Evolutionary conservation across 2,888 invertebrate species (phyloP).

Genomic region (Pristionchus arcanus): DNA sequence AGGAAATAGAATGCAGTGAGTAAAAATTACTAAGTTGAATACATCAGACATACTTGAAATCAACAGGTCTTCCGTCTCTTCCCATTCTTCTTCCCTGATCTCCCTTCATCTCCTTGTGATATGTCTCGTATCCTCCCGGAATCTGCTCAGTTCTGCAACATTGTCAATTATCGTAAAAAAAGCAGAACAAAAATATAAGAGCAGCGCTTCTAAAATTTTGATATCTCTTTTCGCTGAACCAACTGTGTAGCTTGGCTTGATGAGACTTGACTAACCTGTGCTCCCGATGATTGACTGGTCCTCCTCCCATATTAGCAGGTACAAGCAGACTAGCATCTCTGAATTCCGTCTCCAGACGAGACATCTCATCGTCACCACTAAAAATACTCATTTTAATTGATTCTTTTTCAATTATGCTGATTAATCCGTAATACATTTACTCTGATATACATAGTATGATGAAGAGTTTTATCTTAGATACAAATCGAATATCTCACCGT

Average conservation of each 20-base stretch:
- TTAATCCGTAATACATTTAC: neutral
- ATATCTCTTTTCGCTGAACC: neutral
- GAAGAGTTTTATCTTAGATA: too few relatives aligned
- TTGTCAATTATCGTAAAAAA: neutral
- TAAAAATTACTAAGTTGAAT: neutral
- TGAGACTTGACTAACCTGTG: constrained; percentile 8
- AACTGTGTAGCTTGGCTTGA: too few relatives aligned
- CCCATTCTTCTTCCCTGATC: constrained; percentile 61
- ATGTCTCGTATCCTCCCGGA: constrained; percentile 78
- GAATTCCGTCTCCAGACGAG: constrained; percentile 73
- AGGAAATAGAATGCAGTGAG: neutral
- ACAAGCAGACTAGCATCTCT: constrained; percentile 73
- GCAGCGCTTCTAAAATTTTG: constrained; percentile 37
- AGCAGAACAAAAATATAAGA: neutral
- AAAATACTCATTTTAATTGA: too few relatives aligned
- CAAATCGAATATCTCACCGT: constrained; percentile 55
- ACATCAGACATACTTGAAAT: constrained; percentile 68
- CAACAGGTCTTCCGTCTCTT: constrained; percentile 70
- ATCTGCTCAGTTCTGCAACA: constrained; percentile 69
- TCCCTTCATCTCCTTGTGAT: constrained; percentile 70
- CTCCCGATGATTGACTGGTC: constrained; percentile 58
- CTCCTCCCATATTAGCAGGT: constrained; percentile 70
- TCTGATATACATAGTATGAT: too few relatives aligned
- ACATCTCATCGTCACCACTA: constrained; percentile 74
- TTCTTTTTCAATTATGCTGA: neutral